Evolutionary conservation across 2,888 invertebrate species (phyloP).

Genomic region (Lithophane leautieri): DNA sequence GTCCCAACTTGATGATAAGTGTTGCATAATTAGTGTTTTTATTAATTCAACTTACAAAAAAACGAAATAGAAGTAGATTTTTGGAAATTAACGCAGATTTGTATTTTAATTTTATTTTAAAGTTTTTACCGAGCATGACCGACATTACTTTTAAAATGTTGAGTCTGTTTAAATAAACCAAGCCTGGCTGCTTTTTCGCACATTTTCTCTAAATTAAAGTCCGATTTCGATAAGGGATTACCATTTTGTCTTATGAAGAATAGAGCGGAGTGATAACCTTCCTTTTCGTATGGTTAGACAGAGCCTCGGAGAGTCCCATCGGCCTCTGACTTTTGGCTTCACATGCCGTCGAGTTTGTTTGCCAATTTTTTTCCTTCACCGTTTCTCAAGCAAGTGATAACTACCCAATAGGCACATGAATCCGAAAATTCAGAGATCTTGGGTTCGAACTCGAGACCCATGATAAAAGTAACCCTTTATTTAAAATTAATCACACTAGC

Average conservation of each 20-base stretch:
- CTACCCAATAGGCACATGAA: too few species aligned
- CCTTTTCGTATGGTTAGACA: too few species aligned
- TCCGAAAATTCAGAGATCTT: too few species aligned
- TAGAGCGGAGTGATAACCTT: neutral
- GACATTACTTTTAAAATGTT: neutral
- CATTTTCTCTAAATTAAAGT: neutral
- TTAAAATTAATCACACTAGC: neutral
- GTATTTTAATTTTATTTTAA: neutral
- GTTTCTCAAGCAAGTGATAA: too few species aligned
- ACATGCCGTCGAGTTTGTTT: too few species aligned
- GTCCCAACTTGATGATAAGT: constrained; percentile 22
- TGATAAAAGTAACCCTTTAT: neutral
- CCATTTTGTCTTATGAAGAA: neutral
- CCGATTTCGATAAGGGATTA: neutral
- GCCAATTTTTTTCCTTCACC: too few species aligned
- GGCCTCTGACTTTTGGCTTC: too few species aligned
- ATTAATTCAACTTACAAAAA: neutral
- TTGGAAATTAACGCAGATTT: neutral
- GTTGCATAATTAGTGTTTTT: neutral
- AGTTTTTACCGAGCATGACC: too few species aligned
- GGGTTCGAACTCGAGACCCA: too few species aligned
- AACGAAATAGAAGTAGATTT: neutral
- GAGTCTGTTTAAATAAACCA: neutral
- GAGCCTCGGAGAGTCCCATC: too few species aligned
- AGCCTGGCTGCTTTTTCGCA: neutral